Base-by-base conservation (phyloP, 2,797 vertebrate species). In the Lepus townsendii region DNA sequence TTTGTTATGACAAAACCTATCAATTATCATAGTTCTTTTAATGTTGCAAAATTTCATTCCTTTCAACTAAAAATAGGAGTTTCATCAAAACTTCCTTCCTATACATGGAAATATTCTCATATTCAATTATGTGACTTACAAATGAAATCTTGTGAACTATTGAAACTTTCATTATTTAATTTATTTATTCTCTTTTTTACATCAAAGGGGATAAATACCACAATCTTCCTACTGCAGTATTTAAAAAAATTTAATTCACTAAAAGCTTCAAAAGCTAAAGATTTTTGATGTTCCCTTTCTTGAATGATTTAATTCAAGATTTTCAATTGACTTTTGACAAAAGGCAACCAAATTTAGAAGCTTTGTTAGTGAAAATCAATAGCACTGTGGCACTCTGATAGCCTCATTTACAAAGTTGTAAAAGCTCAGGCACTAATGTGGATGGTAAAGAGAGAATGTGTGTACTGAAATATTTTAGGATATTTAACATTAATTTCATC, bases 291-390 rank as follows among this genome's bases (percentile, higher is more conserved):
- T 52, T 93, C 65, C 0, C 19, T 32, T 96, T 93, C 20, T 79
- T 94, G 35, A 94, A 89, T 75, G 57, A 69, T 76, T 89, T 91
- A 47, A 17, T 26, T 83, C 85, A 83, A 60, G 35, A 52, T 86
- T 92, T 94, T 10, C 13, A 93, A 57, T 17, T 62, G 42, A n/a
- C 71, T 91, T 24, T 88, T 78, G 91, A 69, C 22, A 63, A 83
- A 72, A 90, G 30, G 0, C 27, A 82, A 73, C 54, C 57, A 16
- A 80, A 79, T 62, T 82, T 22, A 66, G 62, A 90, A n/a, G 42
- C 66, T 38, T 79, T 75, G 14, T 50, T 83, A 87, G n/a, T 9
- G 38, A 75, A 92, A 63, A 83, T 32, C 50, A 50, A 7, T 57
- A 16, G 10, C 10, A 38, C 68, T 6, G 11, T 72, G 35, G 83